A percentile compares a stretch with the other conserved stretches of the same genome.
Evolutionary conservation across 1,140 invertebrate genomes (phyloP).

Genomic region (Heliconius congener): DNA sequence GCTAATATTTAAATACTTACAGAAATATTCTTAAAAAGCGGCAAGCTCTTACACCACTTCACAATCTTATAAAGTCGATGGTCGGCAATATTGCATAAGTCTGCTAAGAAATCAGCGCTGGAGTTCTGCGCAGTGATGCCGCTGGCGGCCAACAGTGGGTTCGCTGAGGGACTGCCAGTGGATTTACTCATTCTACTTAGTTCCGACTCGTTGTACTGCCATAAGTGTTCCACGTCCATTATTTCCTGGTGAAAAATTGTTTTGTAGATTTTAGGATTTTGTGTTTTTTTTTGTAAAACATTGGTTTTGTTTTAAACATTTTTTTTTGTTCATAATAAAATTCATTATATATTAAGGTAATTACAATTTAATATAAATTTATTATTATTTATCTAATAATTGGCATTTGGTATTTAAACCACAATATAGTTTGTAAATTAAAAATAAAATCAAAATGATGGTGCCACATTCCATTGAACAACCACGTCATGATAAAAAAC

Average conservation of each 20-base stretch:
- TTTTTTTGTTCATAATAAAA: too few species aligned
- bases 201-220: slow-evolving; percentile 92
- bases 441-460: too few species aligned
- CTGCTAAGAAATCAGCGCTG: slow-evolving; percentile 92
- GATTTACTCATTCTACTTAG: slow-evolving; percentile 83
- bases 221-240: slow-evolving; percentile 96
- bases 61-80: slow-evolving; percentile 98
- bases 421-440: too few species aligned
- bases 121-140: slow-evolving; percentile 84
- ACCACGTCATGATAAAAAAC: too few species aligned
- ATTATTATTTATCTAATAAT: too few species aligned
- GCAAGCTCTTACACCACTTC: slow-evolving; percentile 98
- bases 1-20: slow-evolving; percentile 84
- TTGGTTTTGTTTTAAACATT: too few species aligned
- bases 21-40: slow-evolving; percentile 97
- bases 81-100: slow-evolving; percentile 96
- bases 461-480: too few species aligned
- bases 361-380: too few species aligned
- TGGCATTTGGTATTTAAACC: too few species aligned
- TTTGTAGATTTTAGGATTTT: neutral
- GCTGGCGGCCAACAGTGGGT: slow-evolving; percentile 84
- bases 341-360: too few species aligned
- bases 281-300: too few species aligned
- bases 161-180: slow-evolving; percentile 68
- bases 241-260: slow-evolving; percentile 86